Percentiles rank a stretch among this genome's conserved stretches.
Evolutionary conservation across 2,113 vertebrate genomes (phyloP).

Genomic region (Paracanthobrama guichenoti): DNA sequence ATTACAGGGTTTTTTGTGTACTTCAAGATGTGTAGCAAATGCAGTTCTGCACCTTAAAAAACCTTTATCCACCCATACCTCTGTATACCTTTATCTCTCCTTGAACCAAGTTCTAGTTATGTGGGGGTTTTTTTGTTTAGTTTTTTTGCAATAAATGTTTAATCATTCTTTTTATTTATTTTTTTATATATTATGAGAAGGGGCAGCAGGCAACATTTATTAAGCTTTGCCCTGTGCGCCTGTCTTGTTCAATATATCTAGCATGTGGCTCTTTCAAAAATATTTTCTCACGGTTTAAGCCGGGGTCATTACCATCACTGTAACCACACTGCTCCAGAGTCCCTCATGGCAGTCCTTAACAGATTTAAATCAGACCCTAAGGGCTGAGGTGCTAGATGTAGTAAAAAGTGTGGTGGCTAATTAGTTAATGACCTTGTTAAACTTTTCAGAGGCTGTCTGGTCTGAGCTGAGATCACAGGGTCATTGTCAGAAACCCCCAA

Average conservation of each 20-base stretch:
- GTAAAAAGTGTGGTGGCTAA: slow-evolving; percentile 24
- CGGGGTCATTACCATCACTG: neutral
- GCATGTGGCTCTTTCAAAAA: slow-evolving; percentile 31
- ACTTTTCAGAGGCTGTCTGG: slow-evolving; percentile 1
- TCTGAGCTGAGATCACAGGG: slow-evolving; percentile 15
- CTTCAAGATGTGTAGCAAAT: neutral
- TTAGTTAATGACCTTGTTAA: slow-evolving; percentile 34
- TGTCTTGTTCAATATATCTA: slow-evolving; percentile 21
- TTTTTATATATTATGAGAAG: too few relatives aligned
- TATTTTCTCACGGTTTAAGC: slow-evolving; percentile 6
- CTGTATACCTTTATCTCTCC: neutral
- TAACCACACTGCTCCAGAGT: neutral
- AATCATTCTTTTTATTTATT: slow-evolving; percentile 3
- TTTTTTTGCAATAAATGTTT: neutral
- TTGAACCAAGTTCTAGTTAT: neutral
- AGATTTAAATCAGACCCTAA: slow-evolving; percentile 24
- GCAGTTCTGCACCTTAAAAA: neutral
- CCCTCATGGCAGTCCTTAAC: neutral
- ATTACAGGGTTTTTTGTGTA: too few relatives aligned
- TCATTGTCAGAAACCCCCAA: slow-evolving; percentile 12
- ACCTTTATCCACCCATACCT: neutral
- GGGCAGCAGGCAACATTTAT: slow-evolving; percentile 23
- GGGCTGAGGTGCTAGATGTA: neutral
- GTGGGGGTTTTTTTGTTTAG: neutral
- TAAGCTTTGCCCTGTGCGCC: neutral